A percentile compares a stretch with the other conserved stretches of the same genome.
These are phyloP conservation scores for Antidorcas marsupialis DNA, from an alignment of 2,113 vertebrate species.

Conservation along the genomic window DNA sequence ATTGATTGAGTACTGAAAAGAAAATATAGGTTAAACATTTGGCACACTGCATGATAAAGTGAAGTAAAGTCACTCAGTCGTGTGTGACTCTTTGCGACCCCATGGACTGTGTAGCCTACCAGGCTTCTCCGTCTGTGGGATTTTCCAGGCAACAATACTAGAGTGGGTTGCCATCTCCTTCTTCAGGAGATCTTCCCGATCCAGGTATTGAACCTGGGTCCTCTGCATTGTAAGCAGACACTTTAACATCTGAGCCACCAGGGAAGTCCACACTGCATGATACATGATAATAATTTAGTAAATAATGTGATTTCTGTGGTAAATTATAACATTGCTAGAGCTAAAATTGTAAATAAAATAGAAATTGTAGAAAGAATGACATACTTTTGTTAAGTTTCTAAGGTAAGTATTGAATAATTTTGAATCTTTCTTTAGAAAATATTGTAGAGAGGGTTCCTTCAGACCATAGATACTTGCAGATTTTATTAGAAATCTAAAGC, in stretches of 20 bases:
- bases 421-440: constrained; percentile 13
- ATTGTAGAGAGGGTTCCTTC: neutral
- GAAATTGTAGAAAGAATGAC: neutral
- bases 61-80: no score
- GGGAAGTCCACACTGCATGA: neutral
- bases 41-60: neutral
- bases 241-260: no score
- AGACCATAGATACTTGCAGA: neutral
- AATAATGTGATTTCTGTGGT: neutral
- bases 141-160: no score
- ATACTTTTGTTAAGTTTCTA: neutral
- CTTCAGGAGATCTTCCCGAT: no score
- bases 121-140: no score
- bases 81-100: no score
- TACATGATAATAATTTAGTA: neutral
- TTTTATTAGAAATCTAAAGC: neutral
- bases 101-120: no score
- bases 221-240: no score
- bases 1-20: neutral
- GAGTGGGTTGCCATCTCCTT: no score
- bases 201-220: no score
- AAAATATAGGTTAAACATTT: neutral
- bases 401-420: neutral
- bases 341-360: neutral
- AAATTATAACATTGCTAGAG: neutral